These are phyloP conservation scores for Odocoileus virginianus DNA, from an alignment of 2,113 vertebrate genomes.

Conservation along the genomic window DNA sequence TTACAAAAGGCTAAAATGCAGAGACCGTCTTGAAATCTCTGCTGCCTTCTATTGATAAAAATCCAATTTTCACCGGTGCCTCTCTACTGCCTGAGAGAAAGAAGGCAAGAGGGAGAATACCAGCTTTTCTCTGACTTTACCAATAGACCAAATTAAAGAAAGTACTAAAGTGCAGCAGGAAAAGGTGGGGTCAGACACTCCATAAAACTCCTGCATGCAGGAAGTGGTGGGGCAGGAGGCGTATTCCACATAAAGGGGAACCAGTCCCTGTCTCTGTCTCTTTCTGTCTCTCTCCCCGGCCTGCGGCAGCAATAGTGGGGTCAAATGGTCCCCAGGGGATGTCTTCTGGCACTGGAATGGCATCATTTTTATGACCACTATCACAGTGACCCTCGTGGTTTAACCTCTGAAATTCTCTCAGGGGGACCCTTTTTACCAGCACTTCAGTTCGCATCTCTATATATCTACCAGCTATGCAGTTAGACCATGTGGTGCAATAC, in stretches of 20 bases:
- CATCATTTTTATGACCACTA: background rate
- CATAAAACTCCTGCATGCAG: background rate
- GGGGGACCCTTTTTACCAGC: background rate
- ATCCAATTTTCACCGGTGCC: background rate
- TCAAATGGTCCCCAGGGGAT: background rate
- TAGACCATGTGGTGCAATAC: background rate
- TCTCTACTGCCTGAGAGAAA: background rate
- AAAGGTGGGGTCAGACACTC: background rate
- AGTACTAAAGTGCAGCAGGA: background rate
- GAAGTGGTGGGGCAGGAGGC: background rate
- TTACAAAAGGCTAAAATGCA: background rate
- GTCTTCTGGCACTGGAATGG: background rate
- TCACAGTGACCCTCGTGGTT: background rate
- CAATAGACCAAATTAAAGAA: background rate
- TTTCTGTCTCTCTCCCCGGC: background rate
- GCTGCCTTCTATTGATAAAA: background rate
- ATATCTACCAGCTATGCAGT: background rate
- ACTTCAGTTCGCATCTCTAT: background rate
- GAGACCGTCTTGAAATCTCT: background rate
- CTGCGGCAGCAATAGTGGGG: background rate
- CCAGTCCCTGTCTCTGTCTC: background rate
- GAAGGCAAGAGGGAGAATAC: background rate
- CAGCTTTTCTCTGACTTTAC: background rate
- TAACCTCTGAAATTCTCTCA: background rate
- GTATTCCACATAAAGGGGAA: background rate